phyloP scores from a whole-genome alignment of 2,113 vertebrate genomes.

The Mystacornis crossleyi region DNA sequence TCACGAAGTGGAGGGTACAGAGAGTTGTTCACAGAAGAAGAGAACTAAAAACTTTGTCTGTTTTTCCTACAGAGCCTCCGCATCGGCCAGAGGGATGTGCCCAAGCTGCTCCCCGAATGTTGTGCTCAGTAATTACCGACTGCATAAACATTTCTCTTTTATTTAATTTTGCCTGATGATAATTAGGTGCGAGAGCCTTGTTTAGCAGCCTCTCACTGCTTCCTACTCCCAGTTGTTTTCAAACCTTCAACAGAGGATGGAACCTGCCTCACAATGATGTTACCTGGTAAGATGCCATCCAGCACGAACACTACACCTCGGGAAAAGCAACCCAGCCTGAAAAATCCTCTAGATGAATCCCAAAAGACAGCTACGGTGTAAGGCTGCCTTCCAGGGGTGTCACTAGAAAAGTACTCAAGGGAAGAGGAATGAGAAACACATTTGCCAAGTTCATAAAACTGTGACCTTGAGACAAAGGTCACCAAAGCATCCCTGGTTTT shows the following conservation, averaged over 20 bases:
- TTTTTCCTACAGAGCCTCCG: not conserved
- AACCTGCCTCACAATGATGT: not conserved
- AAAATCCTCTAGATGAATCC: not conserved
- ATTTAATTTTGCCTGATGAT: conserved; percentile 19
- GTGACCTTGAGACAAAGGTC: not conserved
- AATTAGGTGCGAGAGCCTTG: not conserved
- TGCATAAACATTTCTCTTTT: not conserved
- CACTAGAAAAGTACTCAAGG: not conserved
- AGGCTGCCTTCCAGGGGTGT: not conserved
- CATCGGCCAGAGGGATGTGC: not conserved
- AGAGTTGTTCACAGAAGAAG: not conserved
- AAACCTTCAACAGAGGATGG: not conserved
- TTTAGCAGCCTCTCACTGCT: not conserved
- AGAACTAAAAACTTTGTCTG: not conserved
- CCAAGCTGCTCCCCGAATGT: not conserved
- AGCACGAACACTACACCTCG: not conserved
- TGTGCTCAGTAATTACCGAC: not conserved
- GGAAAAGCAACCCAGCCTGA: not conserved
- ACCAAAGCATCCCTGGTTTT: not conserved
- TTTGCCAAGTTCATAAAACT: not conserved
- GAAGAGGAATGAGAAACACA: not conserved
- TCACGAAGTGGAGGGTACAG: not conserved
- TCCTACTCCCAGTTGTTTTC: not conserved
- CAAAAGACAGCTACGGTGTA: not conserved
- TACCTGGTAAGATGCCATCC: not conserved